These are phyloP conservation scores for Epirrhoe alternata DNA, from an alignment of 2,888 invertebrate genomes.

Conservation along the genomic window DNA sequence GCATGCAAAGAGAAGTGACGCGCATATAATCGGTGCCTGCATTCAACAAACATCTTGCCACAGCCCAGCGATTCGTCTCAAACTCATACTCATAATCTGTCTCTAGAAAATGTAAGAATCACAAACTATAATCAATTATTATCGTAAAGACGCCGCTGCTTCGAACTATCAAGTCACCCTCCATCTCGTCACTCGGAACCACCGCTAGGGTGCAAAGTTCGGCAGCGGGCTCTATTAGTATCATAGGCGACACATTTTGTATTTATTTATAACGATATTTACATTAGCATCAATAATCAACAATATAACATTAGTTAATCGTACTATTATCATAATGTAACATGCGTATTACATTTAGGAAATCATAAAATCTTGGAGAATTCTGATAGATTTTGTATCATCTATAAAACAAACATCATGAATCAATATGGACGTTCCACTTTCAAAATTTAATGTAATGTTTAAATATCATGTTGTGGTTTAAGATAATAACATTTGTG, in stretches of 20 bases:
- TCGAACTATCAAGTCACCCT: slow-evolving; percentile 35
- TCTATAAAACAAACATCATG: slow-evolving; percentile 28
- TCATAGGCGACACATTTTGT: slow-evolving; percentile 39
- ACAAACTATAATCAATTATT: slow-evolving; percentile 57
- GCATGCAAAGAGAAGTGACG: slow-evolving; percentile 66
- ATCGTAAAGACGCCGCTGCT: slow-evolving; percentile 42
- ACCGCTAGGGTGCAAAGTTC: slow-evolving; percentile 32
- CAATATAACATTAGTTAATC: slow-evolving; percentile 40
- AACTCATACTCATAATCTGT: slow-evolving; percentile 54
- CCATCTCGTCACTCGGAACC: slow-evolving; percentile 25
- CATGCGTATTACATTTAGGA: slow-evolving; percentile 23
- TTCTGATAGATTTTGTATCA: slow-evolving; percentile 37
- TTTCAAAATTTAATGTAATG: slow-evolving; percentile 41
- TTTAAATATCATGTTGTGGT: slow-evolving; percentile 44
- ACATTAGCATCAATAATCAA: slow-evolving; percentile 46
- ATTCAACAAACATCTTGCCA: slow-evolving; percentile 59
- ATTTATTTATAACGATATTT: slow-evolving; percentile 40
- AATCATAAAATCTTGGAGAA: slow-evolving; percentile 35
- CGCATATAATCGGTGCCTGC: slow-evolving; percentile 69
- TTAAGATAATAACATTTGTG: slow-evolving; percentile 43
- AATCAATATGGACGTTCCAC: slow-evolving; percentile 34
- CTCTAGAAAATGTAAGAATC: slow-evolving; percentile 60
- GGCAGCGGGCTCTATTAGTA: slow-evolving; percentile 35
- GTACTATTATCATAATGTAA: slow-evolving; percentile 37
- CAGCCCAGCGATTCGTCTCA: slow-evolving; percentile 56